Conservation (phyloP, 2,888 invertebrate genomes). For the Ceraclea dissimilis region DNA sequence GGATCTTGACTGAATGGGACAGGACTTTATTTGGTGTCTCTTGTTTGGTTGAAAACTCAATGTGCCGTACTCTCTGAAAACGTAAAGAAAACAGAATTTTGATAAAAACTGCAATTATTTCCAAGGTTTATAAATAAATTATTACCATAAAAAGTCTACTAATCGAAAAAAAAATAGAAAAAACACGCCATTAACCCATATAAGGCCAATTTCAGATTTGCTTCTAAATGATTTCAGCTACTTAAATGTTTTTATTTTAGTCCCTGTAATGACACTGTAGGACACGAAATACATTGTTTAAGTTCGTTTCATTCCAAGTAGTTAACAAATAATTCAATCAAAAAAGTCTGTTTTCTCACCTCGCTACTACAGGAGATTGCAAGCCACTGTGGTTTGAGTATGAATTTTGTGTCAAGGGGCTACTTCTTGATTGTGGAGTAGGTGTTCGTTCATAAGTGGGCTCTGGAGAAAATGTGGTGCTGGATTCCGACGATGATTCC, state of each 20-base stretch:
- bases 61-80: slow-evolving; percentile 41
- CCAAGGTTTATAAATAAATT: too few relatives aligned
- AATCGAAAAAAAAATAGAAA: too few relatives aligned
- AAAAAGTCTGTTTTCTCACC: slow-evolving; percentile 14
- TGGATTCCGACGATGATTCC: slow-evolving; percentile 49
- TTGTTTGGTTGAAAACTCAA: slow-evolving; percentile 36
- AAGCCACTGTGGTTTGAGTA: not conserved
- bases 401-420: slow-evolving; percentile 23
- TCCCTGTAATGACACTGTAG: too few relatives aligned
- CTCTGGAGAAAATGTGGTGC: slow-evolving; percentile 34
- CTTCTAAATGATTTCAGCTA: too few relatives aligned
- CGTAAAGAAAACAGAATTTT: not conserved
- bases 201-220: too few relatives aligned
- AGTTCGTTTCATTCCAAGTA: too few relatives aligned
- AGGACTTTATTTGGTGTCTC: slow-evolving; percentile 35
- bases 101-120: not conserved
- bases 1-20: slow-evolving; percentile 46
- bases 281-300: too few relatives aligned
- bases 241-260: too few relatives aligned
- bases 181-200: too few relatives aligned
- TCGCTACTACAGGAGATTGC: slow-evolving; percentile 17
- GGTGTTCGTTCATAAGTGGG: slow-evolving; percentile 23
- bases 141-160: too few relatives aligned
- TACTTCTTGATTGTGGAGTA: slow-evolving; percentile 25
- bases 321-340: too few relatives aligned